Base-by-base conservation (phyloP, 1,140 invertebrate genomes). In the Luehdorfia chinensis region DNA sequence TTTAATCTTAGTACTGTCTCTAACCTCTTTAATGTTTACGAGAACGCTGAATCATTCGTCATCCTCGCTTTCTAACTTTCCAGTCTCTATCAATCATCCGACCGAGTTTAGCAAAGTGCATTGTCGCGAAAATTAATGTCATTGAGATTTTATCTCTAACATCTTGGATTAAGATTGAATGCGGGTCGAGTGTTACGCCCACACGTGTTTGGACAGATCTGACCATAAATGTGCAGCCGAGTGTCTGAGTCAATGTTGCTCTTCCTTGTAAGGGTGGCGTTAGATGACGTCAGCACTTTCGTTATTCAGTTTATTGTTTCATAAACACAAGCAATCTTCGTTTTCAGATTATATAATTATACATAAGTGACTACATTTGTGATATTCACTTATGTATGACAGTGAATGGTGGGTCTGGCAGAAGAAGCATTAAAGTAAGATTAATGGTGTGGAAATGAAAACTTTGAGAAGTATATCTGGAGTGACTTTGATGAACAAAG, bases 51-150 rank as follows among this genome's bases (percentile, higher is more conserved):
- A n/a, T 37, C 34, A 37, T 5, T 1, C 2, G 8, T 8, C 34
- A 48, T 50, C 36, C 32, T 50, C 30, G 53, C 55, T 66, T 66
- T 66, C 63, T 66, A 62, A 62, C 59, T 65, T 61, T 65, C 62
- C 51, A 47, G 23, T 11, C 5, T 37, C 25, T 32, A 9, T 43
- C 13, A 15, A 30, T 30, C 27, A 30, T 31, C 13, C 9, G 18
- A 30, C 8, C n/a, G 14, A 18, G 41, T 15, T 11, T 7, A 30
- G 8, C 11, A 43, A 43, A 43, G 5, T 43, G 25, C 39, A 27
- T 5, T 2, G 7, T 12, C 25, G 19, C 19, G 19, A 6, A n/a
- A 34, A 34, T n/a, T n/a, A n/a, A n/a, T 34, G 15, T 34, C n/a
- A 34, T 7, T 34, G 15, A 6, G 14, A 9, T 27, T 43, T 6